phyloP scores from a whole-genome alignment of 2,888 invertebrate genomes.

The Tricholauxania praeusta region DNA sequence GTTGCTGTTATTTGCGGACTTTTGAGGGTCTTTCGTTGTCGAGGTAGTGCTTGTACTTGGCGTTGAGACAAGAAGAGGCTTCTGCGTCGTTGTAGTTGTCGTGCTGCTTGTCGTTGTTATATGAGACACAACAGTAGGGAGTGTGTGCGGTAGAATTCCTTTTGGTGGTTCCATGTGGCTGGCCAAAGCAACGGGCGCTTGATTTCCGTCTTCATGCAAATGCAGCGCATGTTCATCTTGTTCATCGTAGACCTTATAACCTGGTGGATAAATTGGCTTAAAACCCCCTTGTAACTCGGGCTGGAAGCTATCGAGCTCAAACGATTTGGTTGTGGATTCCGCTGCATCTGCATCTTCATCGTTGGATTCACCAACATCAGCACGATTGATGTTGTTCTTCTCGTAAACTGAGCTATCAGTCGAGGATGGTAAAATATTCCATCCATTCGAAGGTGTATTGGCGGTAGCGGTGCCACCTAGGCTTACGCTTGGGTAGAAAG shows the following conservation, averaged over 20 bases:
- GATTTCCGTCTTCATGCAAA: slow-evolving; percentile 43
- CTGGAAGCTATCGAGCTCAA: slow-evolving; percentile 76
- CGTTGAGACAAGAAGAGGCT: slow-evolving; percentile 15
- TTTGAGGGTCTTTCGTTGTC: slow-evolving; percentile 19
- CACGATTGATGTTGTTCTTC: slow-evolving; percentile 65
- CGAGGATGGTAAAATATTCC: slow-evolving; percentile 71
- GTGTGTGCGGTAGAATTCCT: slow-evolving; percentile 32
- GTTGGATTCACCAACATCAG: slow-evolving; percentile 52
- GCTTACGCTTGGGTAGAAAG: slow-evolving; percentile 77
- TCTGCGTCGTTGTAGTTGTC: slow-evolving; percentile 37
- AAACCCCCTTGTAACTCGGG: slow-evolving; percentile 79
- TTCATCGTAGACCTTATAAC: slow-evolving; percentile 57
- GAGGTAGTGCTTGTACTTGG: slow-evolving; percentile 29
- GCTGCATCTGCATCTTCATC: slow-evolving; percentile 47
- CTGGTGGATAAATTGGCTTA: slow-evolving; percentile 74
- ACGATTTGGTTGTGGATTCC: slow-evolving; percentile 69
- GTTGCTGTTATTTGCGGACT: neutral
- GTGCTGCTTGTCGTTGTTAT: slow-evolving; percentile 28
- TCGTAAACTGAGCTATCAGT: slow-evolving; percentile 55
- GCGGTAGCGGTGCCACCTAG: slow-evolving; percentile 69
- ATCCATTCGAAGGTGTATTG: slow-evolving; percentile 71
- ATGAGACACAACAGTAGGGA: neutral
- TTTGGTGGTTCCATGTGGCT: slow-evolving; percentile 49
- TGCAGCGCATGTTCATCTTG: slow-evolving; percentile 46
- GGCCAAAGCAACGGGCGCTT: slow-evolving; percentile 53